Conservation (phyloP, 2,888 invertebrate genomes). For the Corythucha ciliata region DNA sequence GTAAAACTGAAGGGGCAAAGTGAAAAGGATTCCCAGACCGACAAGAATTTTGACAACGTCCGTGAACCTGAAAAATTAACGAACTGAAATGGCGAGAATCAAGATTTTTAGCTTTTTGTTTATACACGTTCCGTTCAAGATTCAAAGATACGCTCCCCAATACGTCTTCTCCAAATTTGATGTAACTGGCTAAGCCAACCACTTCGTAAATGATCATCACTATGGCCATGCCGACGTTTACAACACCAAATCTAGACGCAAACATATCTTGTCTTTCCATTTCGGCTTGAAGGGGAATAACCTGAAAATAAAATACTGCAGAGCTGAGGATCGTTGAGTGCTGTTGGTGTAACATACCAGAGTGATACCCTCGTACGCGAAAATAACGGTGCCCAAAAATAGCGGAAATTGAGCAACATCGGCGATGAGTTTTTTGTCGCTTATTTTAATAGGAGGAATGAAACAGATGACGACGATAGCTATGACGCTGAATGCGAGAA, state of each 20-base stretch:
- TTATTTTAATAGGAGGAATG: constrained; percentile 56
- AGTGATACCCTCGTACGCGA: constrained; percentile 92
- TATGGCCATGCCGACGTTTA: constrained; percentile 78
- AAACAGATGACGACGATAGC: constrained; percentile 67
- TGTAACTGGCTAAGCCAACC: constrained; percentile 77
- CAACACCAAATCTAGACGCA: constrained; percentile 66
- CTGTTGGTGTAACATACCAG: constrained; percentile 49
- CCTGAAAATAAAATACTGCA: constrained; percentile 44
- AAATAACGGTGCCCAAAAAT: constrained; percentile 90
- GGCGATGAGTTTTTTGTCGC: constrained; percentile 52
- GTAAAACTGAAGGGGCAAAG: constrained; percentile 81
- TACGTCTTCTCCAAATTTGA: constrained; percentile 68
- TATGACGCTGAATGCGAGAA: constrained; percentile 62
- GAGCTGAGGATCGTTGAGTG: not conserved
- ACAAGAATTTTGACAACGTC: not conserved
- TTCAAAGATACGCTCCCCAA: constrained; percentile 16
- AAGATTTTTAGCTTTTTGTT: not conserved
- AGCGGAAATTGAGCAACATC: constrained; percentile 50
- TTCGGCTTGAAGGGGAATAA: constrained; percentile 85
- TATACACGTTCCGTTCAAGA: constrained; percentile 36
- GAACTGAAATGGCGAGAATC: no score
- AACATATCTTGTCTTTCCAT: constrained; percentile 75
- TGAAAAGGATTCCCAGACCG: constrained; percentile 65
- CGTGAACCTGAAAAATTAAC: not conserved
- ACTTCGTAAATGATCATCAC: constrained; percentile 67